phyloP scores from a whole-genome alignment of 2,888 invertebrate species.

The Orchesella flavescens region DNA sequence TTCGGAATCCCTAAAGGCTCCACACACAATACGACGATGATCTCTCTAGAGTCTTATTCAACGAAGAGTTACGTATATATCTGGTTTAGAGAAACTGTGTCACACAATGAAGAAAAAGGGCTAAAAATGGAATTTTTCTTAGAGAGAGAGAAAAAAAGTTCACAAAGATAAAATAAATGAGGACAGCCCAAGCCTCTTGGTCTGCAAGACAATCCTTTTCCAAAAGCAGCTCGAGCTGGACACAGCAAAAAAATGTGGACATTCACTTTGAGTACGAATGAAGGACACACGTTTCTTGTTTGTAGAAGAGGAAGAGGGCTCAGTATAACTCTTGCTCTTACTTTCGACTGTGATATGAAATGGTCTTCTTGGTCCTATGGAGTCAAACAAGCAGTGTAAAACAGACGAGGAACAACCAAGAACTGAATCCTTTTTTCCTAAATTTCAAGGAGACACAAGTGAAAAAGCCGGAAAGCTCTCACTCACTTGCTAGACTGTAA shows the following conservation, averaged over 20 bases:
- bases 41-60: neutral
- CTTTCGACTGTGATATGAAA: neutral
- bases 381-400: no score
- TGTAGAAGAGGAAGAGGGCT: neutral
- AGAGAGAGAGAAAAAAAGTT: slow-evolving; percentile 7
- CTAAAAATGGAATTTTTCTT: slow-evolving; percentile 14
- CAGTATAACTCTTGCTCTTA: neutral
- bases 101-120: slow-evolving; percentile 12
- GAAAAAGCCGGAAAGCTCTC: slow-evolving; percentile 35
- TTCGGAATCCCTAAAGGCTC: slow-evolving; percentile 37
- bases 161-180: slow-evolving; percentile 35
- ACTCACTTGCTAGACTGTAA: slow-evolving; percentile 19
- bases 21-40: slow-evolving; percentile 6
- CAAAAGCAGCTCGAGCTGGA: slow-evolving; percentile 19
- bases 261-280: slow-evolving; percentile 9
- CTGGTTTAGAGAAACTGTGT: slow-evolving; percentile 35
- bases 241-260: slow-evolving; percentile 33
- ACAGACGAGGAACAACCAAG: neutral
- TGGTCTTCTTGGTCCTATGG: no score
- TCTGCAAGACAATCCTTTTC: slow-evolving; percentile 37
- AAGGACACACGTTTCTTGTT: slow-evolving; percentile 40
- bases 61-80: neutral
- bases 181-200: slow-evolving; percentile 8
- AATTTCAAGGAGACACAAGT: slow-evolving; percentile 20
- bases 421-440: slow-evolving; percentile 16